A percentile compares a stretch with the other conserved stretches of the same genome.
phyloP scores from a whole-genome alignment of 1,140 invertebrate species.

The Gryllus bimaculatus region DNA sequence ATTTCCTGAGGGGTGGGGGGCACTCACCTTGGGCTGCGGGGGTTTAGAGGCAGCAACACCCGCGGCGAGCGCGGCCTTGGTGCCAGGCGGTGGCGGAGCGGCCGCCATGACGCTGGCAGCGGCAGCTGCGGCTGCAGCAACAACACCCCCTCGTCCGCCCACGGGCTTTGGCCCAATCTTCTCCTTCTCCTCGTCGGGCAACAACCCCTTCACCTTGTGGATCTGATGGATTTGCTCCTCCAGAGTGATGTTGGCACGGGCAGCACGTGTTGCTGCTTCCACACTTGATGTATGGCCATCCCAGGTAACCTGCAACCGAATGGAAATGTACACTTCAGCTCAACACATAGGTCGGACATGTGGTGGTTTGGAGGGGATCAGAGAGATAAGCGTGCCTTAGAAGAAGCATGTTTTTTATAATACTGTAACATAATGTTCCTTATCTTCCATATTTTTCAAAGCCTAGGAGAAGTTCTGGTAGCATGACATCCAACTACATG shows the following conservation, averaged over 20 bases:
- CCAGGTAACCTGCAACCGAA: constrained; percentile 68
- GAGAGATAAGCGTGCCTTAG: too few relatives aligned
- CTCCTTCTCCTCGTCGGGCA: constrained; percentile 91
- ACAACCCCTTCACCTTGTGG: constrained; percentile 85
- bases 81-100: constrained; percentile 14
- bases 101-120: constrained; percentile 17
- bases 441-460: too few relatives aligned
- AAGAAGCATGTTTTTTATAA: too few relatives aligned
- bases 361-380: too few relatives aligned
- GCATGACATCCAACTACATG: too few relatives aligned
- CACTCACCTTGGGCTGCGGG: background rate
- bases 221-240: constrained; percentile 97
- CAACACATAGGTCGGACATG: too few relatives aligned
- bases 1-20: too few relatives aligned
- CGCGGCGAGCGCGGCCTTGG: constrained; percentile 24
- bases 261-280: constrained; percentile 82
- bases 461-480: too few relatives aligned
- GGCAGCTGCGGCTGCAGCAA: constrained; percentile 9
- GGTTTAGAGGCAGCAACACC: constrained; percentile 37
- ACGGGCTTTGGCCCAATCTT: constrained; percentile 77
- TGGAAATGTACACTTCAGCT: too few relatives aligned
- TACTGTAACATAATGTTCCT: too few relatives aligned
- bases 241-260: constrained; percentile 88
- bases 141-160: constrained; percentile 21
- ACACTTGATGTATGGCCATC: constrained; percentile 95